Evolutionary conservation across 2,113 vertebrate genomes (phyloP).

Genomic region (Anhinga anhinga): DNA sequence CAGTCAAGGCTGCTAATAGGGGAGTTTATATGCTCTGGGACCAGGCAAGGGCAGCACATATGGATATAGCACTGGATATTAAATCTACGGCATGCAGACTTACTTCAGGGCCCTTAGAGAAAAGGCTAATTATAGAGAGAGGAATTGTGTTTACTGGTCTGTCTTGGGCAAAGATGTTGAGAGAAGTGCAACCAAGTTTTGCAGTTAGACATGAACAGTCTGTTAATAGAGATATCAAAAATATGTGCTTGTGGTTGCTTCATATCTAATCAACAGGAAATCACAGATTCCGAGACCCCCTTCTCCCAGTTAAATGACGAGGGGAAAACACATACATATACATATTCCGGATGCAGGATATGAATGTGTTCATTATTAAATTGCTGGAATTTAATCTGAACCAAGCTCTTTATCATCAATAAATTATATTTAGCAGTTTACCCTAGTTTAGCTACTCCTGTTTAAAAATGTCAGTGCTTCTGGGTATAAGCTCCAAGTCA

Average conservation of each 20-base stretch:
- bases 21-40: constrained; percentile 89
- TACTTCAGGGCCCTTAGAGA: constrained; percentile 83
- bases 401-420: constrained; percentile 64
- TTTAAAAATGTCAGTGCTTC: constrained; percentile 69
- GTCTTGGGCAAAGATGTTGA: constrained; percentile 86
- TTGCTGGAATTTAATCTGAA: constrained; percentile 68
- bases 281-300: constrained; percentile 61
- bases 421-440: constrained; percentile 68
- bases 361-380: constrained; percentile 68
- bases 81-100: constrained; percentile 86
- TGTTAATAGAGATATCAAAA: constrained; percentile 84
- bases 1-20: constrained; percentile 89
- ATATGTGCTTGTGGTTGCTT: constrained; percentile 72
- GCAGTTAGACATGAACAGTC: constrained; percentile 80
- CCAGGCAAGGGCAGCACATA: constrained; percentile 87
- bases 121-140: constrained; percentile 90
- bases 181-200: constrained; percentile 82
- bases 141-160: constrained; percentile 88
- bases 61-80: constrained; percentile 88
- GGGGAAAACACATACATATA: constrained; percentile 48
- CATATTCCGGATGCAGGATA: constrained; percentile 52
- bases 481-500: constrained; percentile 60
- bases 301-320: constrained; percentile 39
- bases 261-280: constrained; percentile 74
- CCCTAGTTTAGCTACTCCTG: constrained; percentile 57